Base-by-base conservation (phyloP, 2,888 invertebrate genomes). In the Hyalella azteca region DNA sequence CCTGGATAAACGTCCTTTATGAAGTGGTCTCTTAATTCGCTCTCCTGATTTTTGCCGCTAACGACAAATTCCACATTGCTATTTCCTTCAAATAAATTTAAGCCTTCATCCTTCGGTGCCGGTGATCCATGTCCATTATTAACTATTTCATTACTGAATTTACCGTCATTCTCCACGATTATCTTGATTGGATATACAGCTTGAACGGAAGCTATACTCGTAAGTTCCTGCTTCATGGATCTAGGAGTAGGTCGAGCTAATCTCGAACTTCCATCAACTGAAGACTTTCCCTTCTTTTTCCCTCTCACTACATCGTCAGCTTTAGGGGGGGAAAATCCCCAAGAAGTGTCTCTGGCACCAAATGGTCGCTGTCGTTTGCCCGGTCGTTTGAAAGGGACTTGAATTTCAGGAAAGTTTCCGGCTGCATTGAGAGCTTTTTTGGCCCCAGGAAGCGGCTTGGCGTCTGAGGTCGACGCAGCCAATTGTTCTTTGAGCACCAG, bases 401-500 rank as follows among this genome's bases (percentile, higher is more conserved):
- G 36, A 29, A 66, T 66, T 66, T 66, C 66, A 29, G 66, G 66
- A 66, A 66, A 66, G 29, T 66, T 66, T 36, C 13, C 66, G 36
- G 39, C 19, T 29, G 19, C n/a, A 29, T 36, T 66, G 5, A n/a
- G 5, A 13, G 11, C 13, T 5, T 36, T 36, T 1, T 66, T 5
- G 36, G 29, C 66, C 36, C 36, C 36, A 29, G n/a, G n/a, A 1
- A 15, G 36, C 36, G 32, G 66, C 66, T 66, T 66, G 19, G 15
- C 39, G n/a, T 9, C 66, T 29, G 32, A 36, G 36, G 66, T 29
- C 15, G 66, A 5, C 1, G 36, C 22, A 36, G 66, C 36, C 66
- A 66, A 66, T 66, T 66, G 66, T 36, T 66, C 66, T 66, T 66
- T 66, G 66, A 66, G 66, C 36, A 66, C 66, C 66, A 66, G 66